A percentile compares a stretch with the other conserved stretches of the same genome.
These are phyloP conservation scores for Meda fulgida DNA, from an alignment of 2,797 vertebrate species.

Conservation along the genomic window DNA sequence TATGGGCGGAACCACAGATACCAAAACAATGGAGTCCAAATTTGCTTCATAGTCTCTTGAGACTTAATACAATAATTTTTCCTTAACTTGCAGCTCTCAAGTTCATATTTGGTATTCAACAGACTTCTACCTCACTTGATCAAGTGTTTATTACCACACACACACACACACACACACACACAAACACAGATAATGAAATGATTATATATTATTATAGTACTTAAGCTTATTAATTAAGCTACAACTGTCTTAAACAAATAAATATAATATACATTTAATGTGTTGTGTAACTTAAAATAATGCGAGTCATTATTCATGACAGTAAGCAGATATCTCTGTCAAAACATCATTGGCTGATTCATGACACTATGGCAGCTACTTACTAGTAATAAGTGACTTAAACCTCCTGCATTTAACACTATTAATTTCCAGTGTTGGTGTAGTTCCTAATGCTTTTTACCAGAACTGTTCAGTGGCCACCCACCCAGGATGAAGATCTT, in stretches of 20 bases:
- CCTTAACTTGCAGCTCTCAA: not conserved
- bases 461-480: constrained; percentile 1
- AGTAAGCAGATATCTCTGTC: not conserved
- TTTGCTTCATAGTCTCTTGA: constrained; percentile 31
- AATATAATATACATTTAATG: no score
- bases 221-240: no score
- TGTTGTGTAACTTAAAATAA: no score
- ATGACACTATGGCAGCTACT: not conserved
- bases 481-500: constrained; percentile 41
- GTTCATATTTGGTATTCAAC: not conserved
- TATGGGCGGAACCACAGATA: constrained; percentile 60
- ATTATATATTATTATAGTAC: no score
- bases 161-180: no score
- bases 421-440: not conserved
- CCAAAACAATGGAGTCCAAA: constrained; percentile 62
- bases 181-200: no score
- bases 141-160: not conserved
- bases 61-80: constrained; percentile 66
- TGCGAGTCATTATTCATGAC: not conserved
- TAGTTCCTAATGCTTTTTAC: not conserved
- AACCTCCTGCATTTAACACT: not conserved
- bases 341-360: not conserved
- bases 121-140: not conserved
- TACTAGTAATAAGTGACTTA: not conserved
- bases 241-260: no score